Evolutionary conservation across 2,888 invertebrate genomes (phyloP).

Genomic region (Eucera pruinosa): DNA sequence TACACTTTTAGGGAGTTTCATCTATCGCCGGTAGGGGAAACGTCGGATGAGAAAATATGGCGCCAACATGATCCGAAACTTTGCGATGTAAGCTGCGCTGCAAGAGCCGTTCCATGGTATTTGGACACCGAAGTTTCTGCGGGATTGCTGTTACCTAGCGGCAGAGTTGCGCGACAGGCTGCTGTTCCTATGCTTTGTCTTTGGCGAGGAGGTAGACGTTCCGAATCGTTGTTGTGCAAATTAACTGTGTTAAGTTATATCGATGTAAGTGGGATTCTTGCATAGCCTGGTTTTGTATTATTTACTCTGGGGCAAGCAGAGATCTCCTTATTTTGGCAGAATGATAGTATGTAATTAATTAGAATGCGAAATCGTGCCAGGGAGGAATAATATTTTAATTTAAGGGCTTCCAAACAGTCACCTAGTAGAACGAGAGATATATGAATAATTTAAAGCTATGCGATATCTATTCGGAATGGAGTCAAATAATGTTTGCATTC

Average conservation of each 20-base stretch:
- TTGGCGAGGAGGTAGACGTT: background rate
- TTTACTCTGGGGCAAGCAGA: too few species aligned
- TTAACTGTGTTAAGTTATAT: constrained; percentile 2
- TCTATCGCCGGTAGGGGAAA: background rate
- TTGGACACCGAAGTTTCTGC: constrained; percentile 23
- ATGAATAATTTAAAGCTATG: too few species aligned
- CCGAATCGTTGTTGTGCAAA: constrained; percentile 12
- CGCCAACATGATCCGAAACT: constrained; percentile 31
- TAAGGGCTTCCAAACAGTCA: too few species aligned
- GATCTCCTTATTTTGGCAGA: background rate
- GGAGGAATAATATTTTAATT: too few species aligned
- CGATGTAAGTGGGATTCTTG: background rate
- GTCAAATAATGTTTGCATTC: too few species aligned
- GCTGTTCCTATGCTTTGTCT: constrained; percentile 20
- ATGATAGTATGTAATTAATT: background rate
- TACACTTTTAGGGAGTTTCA: constrained; percentile 28
- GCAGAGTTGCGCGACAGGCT: constrained; percentile 13
- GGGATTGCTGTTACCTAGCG: constrained; percentile 7
- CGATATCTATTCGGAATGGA: too few species aligned
- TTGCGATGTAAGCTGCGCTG: constrained; percentile 31
- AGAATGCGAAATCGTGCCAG: background rate
- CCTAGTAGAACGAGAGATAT: too few species aligned
- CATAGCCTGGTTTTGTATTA: background rate
- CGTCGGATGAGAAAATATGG: constrained; percentile 35
- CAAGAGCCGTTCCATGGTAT: constrained; percentile 20